A percentile compares a stretch with the other conserved stretches of the same genome.
phyloP scores from a whole-genome alignment of 2,888 invertebrate genomes.

The Ceriagrion tenellum region DNA sequence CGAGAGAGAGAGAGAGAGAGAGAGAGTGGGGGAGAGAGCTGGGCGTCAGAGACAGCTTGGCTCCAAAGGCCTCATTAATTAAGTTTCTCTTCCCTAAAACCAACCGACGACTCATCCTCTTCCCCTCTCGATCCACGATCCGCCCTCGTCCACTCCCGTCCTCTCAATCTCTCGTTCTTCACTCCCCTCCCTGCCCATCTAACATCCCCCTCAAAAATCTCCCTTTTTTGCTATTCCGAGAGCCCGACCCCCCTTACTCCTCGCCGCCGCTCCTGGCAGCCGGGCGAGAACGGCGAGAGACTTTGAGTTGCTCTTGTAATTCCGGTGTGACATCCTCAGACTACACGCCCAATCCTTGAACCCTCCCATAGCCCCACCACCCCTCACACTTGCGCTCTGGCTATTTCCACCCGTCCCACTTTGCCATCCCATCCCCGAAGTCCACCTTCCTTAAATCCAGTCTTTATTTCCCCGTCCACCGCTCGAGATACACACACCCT shows the following conservation, averaged over 20 bases:
- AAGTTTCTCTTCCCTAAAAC: conserved; percentile 58
- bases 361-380: background rate
- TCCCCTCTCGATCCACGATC: conserved; percentile 41
- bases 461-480: background rate
- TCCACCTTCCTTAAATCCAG: background rate
- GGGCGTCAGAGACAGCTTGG: conserved; percentile 66
- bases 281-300: background rate
- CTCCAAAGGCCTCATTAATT: conserved; percentile 66
- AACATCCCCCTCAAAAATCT: background rate
- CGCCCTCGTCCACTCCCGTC: conserved; percentile 41
- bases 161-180: background rate
- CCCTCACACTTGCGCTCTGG: background rate
- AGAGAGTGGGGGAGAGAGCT: background rate
- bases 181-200: background rate
- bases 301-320: conserved; percentile 26
- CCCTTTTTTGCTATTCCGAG: background rate
- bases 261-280: background rate
- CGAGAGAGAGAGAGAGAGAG: background rate
- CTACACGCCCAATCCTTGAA: background rate
- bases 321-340: conserved; percentile 48
- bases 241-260: background rate
- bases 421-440: background rate
- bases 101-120: conserved; percentile 52
- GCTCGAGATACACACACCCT: background rate
- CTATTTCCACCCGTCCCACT: background rate